Evolutionary conservation across 2,888 invertebrate genomes (phyloP).

Genomic region (Caenorhabditis macrosperma): DNA sequence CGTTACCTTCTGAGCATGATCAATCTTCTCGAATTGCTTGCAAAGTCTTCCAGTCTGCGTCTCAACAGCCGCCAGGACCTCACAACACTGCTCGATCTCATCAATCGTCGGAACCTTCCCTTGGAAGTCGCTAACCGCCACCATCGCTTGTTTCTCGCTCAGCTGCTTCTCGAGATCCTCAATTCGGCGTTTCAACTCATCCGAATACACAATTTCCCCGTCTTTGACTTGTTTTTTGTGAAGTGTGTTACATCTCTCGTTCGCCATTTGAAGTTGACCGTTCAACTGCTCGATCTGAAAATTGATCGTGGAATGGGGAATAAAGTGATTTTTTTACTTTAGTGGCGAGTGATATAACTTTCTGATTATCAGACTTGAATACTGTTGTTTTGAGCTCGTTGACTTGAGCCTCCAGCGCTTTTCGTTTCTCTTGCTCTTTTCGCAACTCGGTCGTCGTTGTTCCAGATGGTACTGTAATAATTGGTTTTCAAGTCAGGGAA

Average conservation of each 20-base stretch:
- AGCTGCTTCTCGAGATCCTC: constrained; percentile 76
- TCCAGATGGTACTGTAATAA: constrained; percentile 47
- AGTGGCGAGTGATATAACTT: constrained; percentile 78
- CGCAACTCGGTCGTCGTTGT: constrained; percentile 64
- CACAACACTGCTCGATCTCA: constrained; percentile 79
- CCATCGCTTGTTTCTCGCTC: constrained; percentile 68
- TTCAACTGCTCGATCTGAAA: constrained; percentile 76
- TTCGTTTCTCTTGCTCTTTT: constrained; percentile 69
- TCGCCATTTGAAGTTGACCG: constrained; percentile 75
- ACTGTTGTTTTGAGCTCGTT: constrained; percentile 70
- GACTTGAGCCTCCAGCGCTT: constrained; percentile 66
- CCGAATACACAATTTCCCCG: constrained; percentile 63
- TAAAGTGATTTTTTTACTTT: constrained; percentile 60
- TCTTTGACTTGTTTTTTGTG: constrained; percentile 73
- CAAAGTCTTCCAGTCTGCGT: constrained; percentile 75
- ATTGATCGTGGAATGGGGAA: background rate
- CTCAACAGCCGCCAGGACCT: constrained; percentile 77
- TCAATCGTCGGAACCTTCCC: constrained; percentile 72
- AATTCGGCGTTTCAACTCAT: constrained; percentile 73
- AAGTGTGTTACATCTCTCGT: constrained; percentile 76
- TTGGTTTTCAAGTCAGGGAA: background rate
- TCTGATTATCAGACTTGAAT: constrained; percentile 79
- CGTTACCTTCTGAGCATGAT: constrained; percentile 71
- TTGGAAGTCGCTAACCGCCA: constrained; percentile 62
- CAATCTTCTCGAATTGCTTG: constrained; percentile 79